Evolutionary conservation across 2,797 vertebrate genomes (phyloP).

Genomic region (Falco biarmicus): DNA sequence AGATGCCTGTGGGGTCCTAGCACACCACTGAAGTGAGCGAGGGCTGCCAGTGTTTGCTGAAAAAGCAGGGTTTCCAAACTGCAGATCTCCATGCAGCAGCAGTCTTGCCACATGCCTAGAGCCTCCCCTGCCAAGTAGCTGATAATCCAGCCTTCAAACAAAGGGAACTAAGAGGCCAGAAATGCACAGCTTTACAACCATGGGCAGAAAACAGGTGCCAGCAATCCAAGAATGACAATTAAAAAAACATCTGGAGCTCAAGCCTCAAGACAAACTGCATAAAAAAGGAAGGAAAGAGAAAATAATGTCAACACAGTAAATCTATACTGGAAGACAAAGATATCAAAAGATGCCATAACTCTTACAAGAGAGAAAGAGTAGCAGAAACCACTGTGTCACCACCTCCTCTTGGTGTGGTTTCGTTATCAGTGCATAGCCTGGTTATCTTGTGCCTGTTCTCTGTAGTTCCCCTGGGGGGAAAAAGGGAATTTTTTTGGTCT

Average conservation of each 20-base stretch:
- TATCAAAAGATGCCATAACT: background rate
- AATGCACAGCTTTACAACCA: background rate
- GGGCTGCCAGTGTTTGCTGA: background rate
- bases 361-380: background rate
- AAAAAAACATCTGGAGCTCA: slow-evolving; percentile 44
- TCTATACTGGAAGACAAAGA: slow-evolving; percentile 25
- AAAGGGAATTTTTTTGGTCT: background rate
- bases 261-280: background rate
- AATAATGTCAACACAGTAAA: slow-evolving; percentile 14
- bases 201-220: background rate
- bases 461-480: background rate
- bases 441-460: background rate
- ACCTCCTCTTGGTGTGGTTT: background rate
- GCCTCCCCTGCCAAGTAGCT: background rate
- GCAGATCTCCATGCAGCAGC: background rate
- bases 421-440: background rate
- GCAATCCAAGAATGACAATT: background rate
- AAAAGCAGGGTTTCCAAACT: background rate
- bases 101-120: background rate
- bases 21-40: background rate
- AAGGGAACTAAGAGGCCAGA: background rate
- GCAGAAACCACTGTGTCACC: background rate
- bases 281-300: background rate
- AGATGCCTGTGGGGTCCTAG: background rate
- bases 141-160: slow-evolving; percentile 11